These are phyloP conservation scores for Amphipoea lucens DNA, from an alignment of 2,888 invertebrate genomes.

Conservation along the genomic window DNA sequence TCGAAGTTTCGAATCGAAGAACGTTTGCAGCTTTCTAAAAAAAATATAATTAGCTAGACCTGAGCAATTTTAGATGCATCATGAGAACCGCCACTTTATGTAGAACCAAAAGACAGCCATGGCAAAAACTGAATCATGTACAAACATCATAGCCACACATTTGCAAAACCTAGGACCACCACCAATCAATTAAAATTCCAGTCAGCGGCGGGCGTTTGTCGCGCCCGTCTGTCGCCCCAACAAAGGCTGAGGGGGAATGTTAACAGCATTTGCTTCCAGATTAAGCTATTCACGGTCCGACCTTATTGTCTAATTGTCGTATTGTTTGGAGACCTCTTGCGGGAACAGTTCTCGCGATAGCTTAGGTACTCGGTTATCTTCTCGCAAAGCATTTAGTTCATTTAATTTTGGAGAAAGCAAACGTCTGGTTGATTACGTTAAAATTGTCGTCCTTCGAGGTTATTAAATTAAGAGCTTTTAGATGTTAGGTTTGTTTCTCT, in stretches of 20 bases:
- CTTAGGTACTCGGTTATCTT: slow-evolving; percentile 50
- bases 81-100: not conserved
- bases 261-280: slow-evolving; percentile 80
- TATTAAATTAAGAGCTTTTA: slow-evolving; percentile 46
- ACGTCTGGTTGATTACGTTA: slow-evolving; percentile 39
- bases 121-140: not conserved
- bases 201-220: slow-evolving; percentile 38
- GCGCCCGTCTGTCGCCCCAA: slow-evolving; percentile 66
- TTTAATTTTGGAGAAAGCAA: slow-evolving; percentile 53
- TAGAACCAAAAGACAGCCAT: not conserved
- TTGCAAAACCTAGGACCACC: not conserved
- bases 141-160: not conserved
- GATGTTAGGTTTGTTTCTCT: slow-evolving; percentile 21
- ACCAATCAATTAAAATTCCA: slow-evolving; percentile 46
- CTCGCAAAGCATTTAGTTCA: slow-evolving; percentile 63
- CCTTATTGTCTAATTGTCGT: slow-evolving; percentile 86
- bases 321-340: slow-evolving; percentile 79
- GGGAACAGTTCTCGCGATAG: slow-evolving; percentile 53
- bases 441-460: slow-evolving; percentile 27
- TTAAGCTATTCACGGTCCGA: slow-evolving; percentile 81
- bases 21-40: too few species aligned
- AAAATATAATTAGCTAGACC: too few species aligned
- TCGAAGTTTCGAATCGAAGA: too few species aligned
- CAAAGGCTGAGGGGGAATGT: slow-evolving; percentile 70
- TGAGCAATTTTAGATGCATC: too few species aligned